Evolutionary conservation across 2,113 vertebrate genomes (phyloP).

Genomic region (Clupea harengus): DNA sequence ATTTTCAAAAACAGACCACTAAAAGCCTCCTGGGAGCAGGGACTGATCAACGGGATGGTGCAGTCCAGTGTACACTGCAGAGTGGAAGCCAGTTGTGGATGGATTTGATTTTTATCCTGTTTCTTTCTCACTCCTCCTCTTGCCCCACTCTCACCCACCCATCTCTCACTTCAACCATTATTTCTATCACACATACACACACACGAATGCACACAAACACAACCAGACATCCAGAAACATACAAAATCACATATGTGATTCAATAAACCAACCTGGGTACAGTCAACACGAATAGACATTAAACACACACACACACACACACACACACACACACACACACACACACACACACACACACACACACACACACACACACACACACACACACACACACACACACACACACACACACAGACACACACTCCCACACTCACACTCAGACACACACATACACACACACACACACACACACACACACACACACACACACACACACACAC

Average conservation of each 20-base stretch:
- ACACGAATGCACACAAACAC: slow-evolving; percentile 2
- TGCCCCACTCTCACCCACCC: background rate
- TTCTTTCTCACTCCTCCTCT: background rate
- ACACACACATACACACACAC: background rate
- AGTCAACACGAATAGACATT: no score
- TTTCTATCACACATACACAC: background rate
- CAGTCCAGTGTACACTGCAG: background rate
- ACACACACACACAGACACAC: no score
- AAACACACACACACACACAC: no score
- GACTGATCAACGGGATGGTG: background rate
- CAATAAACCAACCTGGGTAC: no score
- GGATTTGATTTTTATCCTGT: background rate
- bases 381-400: no score
- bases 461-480: background rate
- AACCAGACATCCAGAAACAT: background rate
- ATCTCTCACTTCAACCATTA: background rate
- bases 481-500: slow-evolving; percentile 12
- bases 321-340: no score
- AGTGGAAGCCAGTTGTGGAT: background rate
- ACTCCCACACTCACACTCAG: no score
- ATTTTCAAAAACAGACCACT: background rate
- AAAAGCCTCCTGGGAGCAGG: background rate
- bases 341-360: no score
- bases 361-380: no score
- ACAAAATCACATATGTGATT: no score